Evolutionary conservation across 2,888 invertebrate species (phyloP).

Genomic region (Coecobrya sp.): DNA sequence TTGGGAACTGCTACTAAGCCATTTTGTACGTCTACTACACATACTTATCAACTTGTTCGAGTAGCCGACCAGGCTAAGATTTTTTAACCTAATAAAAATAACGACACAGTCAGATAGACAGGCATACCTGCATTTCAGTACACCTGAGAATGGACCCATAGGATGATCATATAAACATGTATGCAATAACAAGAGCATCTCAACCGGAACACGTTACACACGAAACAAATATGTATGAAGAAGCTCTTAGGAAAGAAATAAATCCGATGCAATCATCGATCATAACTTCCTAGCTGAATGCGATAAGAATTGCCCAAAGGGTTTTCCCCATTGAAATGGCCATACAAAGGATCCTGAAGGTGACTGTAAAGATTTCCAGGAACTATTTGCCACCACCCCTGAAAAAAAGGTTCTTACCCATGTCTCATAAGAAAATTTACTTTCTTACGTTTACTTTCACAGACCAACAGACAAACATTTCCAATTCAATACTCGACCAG

Average conservation of each 20-base stretch:
- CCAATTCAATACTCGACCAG: too few relatives aligned
- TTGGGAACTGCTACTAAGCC: neutral
- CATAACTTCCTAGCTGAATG: too few relatives aligned
- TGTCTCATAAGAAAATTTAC: too few relatives aligned
- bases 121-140: neutral
- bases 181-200: constrained; percentile 5
- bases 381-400: too few relatives aligned
- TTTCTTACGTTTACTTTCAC: too few relatives aligned
- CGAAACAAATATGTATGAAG: neutral
- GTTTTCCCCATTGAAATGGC: too few relatives aligned
- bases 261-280: neutral
- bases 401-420: too few relatives aligned
- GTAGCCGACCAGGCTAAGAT: neutral
- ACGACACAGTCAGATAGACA: neutral
- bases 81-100: neutral
- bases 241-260: neutral
- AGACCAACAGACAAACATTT: neutral
- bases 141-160: neutral
- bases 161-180: neutral
- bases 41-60: neutral
- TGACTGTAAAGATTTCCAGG: too few relatives aligned
- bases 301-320: too few relatives aligned
- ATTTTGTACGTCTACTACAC: neutral
- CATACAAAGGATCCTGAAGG: too few relatives aligned
- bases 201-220: constrained; percentile 13